These are phyloP conservation scores for Ochotona princeps DNA, from an alignment of 2,113 vertebrate genomes.

Conservation along the genomic window DNA sequence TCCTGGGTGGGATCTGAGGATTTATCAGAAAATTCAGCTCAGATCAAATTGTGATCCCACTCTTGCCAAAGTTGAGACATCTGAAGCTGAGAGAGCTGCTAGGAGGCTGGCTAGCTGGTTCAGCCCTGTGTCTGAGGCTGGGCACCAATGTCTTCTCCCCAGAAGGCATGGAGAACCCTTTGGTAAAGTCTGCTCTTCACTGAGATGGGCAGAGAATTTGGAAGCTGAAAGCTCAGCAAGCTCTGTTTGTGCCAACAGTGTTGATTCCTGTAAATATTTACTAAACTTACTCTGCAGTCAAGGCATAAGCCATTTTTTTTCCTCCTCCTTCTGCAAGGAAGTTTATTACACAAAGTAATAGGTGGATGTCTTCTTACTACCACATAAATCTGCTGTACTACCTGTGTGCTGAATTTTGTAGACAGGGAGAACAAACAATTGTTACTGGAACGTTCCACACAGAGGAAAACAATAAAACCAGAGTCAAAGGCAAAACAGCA, in stretches of 20 bases:
- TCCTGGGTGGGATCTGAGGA: conserved; percentile 39
- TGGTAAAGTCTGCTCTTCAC: background rate
- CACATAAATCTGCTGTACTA: conserved; percentile 66
- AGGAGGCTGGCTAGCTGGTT: background rate
- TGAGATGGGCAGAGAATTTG: background rate
- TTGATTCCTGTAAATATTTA: conserved; percentile 52
- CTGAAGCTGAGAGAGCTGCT: background rate
- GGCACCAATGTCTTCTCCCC: background rate
- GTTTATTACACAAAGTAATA: conserved; percentile 75
- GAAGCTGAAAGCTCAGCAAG: conserved; percentile 56
- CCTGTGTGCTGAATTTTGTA: conserved; percentile 45
- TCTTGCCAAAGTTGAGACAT: conserved; percentile 43
- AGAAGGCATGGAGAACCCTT: background rate
- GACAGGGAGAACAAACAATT: conserved; percentile 62
- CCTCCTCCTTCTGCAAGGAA: conserved; percentile 63
- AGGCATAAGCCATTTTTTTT: conserved; percentile 34
- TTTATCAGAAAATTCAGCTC: conserved; percentile 47
- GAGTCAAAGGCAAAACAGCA: conserved; percentile 21
- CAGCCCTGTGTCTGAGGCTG: background rate
- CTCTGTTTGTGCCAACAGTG: conserved; percentile 8
- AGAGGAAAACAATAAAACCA: conserved; percentile 53
- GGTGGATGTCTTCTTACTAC: conserved; percentile 58
- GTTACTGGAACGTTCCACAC: conserved; percentile 34
- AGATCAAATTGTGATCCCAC: conserved; percentile 38
- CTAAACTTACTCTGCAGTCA: conserved; percentile 44